Evolutionary conservation across 2,888 invertebrate species (phyloP).

Genomic region (Plagodis pulveraria): DNA sequence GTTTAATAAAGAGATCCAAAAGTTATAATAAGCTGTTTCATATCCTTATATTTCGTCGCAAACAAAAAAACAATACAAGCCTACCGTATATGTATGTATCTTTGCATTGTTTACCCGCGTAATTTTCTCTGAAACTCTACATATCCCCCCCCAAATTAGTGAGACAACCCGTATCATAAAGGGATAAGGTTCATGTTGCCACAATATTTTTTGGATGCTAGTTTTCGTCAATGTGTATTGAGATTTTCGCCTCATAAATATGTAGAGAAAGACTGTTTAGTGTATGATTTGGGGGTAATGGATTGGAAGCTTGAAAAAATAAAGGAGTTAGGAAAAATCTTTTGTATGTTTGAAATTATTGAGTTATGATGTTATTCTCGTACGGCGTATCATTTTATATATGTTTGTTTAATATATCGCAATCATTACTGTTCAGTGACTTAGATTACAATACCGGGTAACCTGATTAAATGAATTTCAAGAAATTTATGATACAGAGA

Average conservation of each 20-base stretch:
- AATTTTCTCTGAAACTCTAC: slow-evolving; percentile 25
- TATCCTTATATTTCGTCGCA: neutral
- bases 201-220: slow-evolving; percentile 8
- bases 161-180: slow-evolving; percentile 15
- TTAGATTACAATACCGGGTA: no score
- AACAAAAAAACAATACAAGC: slow-evolving; percentile 17
- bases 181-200: slow-evolving; percentile 23
- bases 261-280: slow-evolving; percentile 59
- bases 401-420: no score
- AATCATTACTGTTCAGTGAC: no score
- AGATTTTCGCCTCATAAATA: slow-evolving; percentile 55
- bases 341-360: slow-evolving; percentile 24
- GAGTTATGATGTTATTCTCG: neutral
- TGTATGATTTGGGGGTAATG: slow-evolving; percentile 61
- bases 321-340: slow-evolving; percentile 27
- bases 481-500: no score
- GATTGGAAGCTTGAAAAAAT: slow-evolving; percentile 44
- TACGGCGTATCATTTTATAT: neutral
- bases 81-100: slow-evolving; percentile 15
- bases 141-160: slow-evolving; percentile 18
- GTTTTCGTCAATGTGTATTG: slow-evolving; percentile 23
- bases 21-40: no score
- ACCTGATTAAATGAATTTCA: no score
- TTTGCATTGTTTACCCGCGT: slow-evolving; percentile 36
- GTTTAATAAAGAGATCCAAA: no score